Evolutionary conservation across 1,140 invertebrate genomes (phyloP), one percentile per base, ranked within the genome.

Genomic region (Druon quercuslanigerum): DNA sequence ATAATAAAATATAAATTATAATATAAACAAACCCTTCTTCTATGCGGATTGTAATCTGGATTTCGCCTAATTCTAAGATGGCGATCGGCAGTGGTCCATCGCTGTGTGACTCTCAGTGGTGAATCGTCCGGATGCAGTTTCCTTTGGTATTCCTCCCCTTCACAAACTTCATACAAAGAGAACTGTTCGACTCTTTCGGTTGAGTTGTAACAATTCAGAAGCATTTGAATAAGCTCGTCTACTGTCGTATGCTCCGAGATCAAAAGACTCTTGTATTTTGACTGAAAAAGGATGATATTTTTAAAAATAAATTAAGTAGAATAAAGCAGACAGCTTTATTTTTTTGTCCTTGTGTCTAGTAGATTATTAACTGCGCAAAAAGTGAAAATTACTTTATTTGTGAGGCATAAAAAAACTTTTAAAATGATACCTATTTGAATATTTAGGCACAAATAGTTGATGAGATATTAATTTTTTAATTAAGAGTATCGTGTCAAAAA

Each of bases 241-340:
- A 96, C 96, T n/a, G 96, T 97, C 20, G 97, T 98, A 84, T 94
- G 92, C 80, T 98, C 96, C 74, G 96, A 97, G 78, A 98, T 96
- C 73, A 98, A 92, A 75, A 98, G 91, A 84, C 96, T 97, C 90
- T 98, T 98, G 93, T 98, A 98, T 91, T 97, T 96, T 0, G 97
- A 98, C 91, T 95, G 89, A 4, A 89, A 89, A 76, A 82, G 81
- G 82, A 77, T 82, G 83, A 83, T 77, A 16, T 13, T 66, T 70
- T 72, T 52, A 72, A n/a, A 54, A 57, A 56, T 1, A 71, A 54
- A 52, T 71, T 25, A 16, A 20, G 19, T 1, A 16, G 1, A 72
- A 51, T 46, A 9, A 46, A 9, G 7, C 9, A 11, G 40, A 46
- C 40, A 9, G 9, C 9, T 46, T 46, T 11, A 46, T 9, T 46